phyloP scores from a whole-genome alignment of 2,888 invertebrate species.

The Spisula solida region DNA sequence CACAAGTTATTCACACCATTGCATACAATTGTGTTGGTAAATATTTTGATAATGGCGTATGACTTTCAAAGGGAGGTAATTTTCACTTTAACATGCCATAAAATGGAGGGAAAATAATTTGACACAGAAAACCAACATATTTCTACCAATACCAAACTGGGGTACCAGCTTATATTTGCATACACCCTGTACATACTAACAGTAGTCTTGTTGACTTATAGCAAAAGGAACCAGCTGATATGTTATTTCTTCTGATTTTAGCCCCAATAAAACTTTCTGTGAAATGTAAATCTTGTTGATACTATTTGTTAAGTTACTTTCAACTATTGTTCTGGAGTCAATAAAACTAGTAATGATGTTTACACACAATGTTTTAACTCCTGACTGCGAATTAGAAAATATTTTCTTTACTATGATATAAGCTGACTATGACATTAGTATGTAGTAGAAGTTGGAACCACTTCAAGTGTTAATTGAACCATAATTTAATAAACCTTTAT shows the following conservation, averaged over 20 bases:
- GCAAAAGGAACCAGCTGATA: slow-evolving; percentile 3
- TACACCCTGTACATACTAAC: not conserved
- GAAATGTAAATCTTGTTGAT: slow-evolving; percentile 35
- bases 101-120: not conserved
- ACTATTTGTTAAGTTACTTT: slow-evolving; percentile 15
- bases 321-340: slow-evolving; percentile 25
- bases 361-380: slow-evolving; percentile 47
- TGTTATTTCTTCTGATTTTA: not conserved
- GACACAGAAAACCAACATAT: not conserved
- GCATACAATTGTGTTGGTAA: slow-evolving; percentile 42
- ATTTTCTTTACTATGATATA: slow-evolving; percentile 39
- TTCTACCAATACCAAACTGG: not conserved
- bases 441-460: slow-evolving; percentile 36
- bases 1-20: slow-evolving; percentile 58
- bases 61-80: not conserved
- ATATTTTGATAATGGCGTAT: slow-evolving; percentile 39
- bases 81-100: not conserved
- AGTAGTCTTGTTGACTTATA: slow-evolving; percentile 28
- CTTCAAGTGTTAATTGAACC: slow-evolving; percentile 32
- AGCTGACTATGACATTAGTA: slow-evolving; percentile 3
- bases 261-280: not conserved
- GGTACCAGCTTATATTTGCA: not conserved
- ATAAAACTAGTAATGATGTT: slow-evolving; percentile 62
- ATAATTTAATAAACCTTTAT: slow-evolving; percentile 44
- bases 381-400: slow-evolving; percentile 46